These are phyloP conservation scores for Drosophila neonasuta DNA, from an alignment of 2,888 invertebrate species.

Conservation along the genomic window DNA sequence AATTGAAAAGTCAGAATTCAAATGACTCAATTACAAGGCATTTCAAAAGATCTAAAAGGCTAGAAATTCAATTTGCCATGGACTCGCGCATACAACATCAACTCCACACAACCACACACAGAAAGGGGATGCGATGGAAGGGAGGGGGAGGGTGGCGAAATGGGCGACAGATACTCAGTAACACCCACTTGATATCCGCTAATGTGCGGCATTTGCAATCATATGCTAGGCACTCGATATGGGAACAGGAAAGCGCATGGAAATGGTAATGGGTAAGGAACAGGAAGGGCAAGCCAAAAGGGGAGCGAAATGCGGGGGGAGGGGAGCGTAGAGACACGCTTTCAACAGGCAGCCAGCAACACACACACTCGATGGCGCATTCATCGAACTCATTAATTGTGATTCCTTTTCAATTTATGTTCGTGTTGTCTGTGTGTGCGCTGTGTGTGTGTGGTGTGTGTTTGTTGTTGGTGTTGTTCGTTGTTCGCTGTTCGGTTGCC, in stretches of 20 bases:
- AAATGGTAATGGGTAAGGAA: conserved; percentile 9
- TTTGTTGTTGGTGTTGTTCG: neutral
- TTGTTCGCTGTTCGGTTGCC: conserved; percentile 7
- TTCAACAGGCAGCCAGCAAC: conserved; percentile 32
- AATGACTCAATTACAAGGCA: conserved; percentile 75
- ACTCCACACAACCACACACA: conserved; percentile 22
- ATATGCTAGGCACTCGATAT: conserved; percentile 67
- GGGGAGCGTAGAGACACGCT: conserved; percentile 13
- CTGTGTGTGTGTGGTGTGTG: conserved; percentile 5
- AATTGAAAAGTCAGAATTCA: conserved; percentile 75
- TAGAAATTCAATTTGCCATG: conserved; percentile 77
- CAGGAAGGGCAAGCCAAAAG: neutral
- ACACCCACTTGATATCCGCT: conserved; percentile 78
- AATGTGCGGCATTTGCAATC: conserved; percentile 78
- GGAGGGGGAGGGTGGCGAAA: neutral
- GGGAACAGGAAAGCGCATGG: conserved; percentile 40
- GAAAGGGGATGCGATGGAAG: neutral
- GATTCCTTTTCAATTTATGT: conserved; percentile 75
- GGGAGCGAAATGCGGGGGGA: neutral
- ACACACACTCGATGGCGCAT: conserved; percentile 50
- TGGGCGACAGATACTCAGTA: conserved; percentile 64
- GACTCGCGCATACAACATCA: conserved; percentile 56
- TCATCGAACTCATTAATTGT: conserved; percentile 79
- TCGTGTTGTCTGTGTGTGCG: conserved; percentile 22
- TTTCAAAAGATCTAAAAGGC: conserved; percentile 76